Percentiles rank a stretch among this genome's conserved stretches.
Conservation (phyloP, 2,888 invertebrate species). For the Romanomermis culicivorax region DNA sequence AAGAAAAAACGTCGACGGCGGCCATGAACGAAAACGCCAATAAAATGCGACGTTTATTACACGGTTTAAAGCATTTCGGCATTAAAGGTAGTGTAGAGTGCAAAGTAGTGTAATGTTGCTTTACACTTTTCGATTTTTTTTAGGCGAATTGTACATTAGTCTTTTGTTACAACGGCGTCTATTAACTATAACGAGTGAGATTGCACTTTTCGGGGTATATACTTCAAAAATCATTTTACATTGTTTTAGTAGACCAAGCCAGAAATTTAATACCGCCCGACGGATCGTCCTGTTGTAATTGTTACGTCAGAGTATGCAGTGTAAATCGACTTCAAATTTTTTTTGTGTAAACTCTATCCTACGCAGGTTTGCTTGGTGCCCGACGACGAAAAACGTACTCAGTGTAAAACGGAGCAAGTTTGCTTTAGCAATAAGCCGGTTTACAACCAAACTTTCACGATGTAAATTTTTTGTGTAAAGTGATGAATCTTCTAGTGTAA, state of each 20-base stretch:
- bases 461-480: conserved; percentile 8
- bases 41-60: not conserved
- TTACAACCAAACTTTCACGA: conserved; percentile 9
- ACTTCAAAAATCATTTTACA: not conserved
- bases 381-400: conserved; percentile 9
- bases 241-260: conserved; percentile 3
- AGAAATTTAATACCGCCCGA: not conserved
- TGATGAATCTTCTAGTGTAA: not conserved
- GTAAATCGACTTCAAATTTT: not conserved
- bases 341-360: not conserved
- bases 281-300: not conserved
- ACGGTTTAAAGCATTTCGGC: conserved; percentile 4
- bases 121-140: no score
- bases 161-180: not conserved
- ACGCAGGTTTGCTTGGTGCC: conserved; percentile 10
- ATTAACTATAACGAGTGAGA: not conserved
- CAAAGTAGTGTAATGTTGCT: not conserved
- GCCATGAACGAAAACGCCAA: not conserved
- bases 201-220: not conserved
- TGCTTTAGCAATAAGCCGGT: conserved; percentile 3
- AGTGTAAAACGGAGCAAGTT: conserved; percentile 8
- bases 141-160: conserved; percentile 1
- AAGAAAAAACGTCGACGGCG: not conserved
- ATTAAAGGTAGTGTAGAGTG: conserved; percentile 5
- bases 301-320: conserved; percentile 1